Conservation (phyloP, 2,113 vertebrate species). For the Austrofundulus limnaeus region DNA sequence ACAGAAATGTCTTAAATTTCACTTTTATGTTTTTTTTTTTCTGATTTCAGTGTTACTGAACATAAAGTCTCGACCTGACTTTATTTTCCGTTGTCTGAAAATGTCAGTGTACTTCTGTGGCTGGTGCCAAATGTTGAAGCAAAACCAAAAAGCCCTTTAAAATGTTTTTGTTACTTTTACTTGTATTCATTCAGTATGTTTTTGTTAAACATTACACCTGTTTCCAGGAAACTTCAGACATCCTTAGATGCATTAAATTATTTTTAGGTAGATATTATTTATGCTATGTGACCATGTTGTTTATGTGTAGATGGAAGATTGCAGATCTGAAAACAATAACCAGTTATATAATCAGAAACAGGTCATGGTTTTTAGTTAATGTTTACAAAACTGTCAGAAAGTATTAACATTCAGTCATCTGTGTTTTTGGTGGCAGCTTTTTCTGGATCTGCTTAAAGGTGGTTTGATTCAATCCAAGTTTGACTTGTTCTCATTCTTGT, state of each 20-base stretch:
- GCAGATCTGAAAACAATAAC: slow-evolving; percentile 1
- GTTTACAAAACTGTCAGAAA: slow-evolving; percentile 4
- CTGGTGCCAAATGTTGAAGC: slow-evolving; percentile 3
- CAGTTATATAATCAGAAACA: slow-evolving; percentile 14
- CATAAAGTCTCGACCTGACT: slow-evolving; percentile 19
- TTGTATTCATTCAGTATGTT: slow-evolving; percentile 6
- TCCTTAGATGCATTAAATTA: slow-evolving; percentile 10
- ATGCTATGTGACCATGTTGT: slow-evolving; percentile 1
- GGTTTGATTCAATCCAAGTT: background rate
- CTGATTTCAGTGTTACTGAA: slow-evolving; percentile 40
- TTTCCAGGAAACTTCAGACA: background rate
- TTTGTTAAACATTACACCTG: slow-evolving; percentile 9
- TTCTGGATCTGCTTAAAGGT: background rate
- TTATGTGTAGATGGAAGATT: background rate
- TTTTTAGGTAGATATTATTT: background rate
- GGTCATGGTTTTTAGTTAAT: slow-evolving; percentile 1
- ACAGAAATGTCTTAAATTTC: slow-evolving; percentile 4
- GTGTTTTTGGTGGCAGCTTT: slow-evolving; percentile 3
- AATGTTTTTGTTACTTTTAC: slow-evolving; percentile 2
- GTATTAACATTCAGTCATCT: slow-evolving; percentile 7
- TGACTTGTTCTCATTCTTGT: slow-evolving; percentile 1
- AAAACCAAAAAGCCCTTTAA: slow-evolving; percentile 22
- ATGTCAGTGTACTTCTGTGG: slow-evolving; percentile 36
- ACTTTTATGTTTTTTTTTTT: slow-evolving; percentile 3
- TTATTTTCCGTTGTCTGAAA: slow-evolving; percentile 24